phyloP scores from a whole-genome alignment of 2,888 invertebrate genomes.

The Lottia scabra region DNA sequence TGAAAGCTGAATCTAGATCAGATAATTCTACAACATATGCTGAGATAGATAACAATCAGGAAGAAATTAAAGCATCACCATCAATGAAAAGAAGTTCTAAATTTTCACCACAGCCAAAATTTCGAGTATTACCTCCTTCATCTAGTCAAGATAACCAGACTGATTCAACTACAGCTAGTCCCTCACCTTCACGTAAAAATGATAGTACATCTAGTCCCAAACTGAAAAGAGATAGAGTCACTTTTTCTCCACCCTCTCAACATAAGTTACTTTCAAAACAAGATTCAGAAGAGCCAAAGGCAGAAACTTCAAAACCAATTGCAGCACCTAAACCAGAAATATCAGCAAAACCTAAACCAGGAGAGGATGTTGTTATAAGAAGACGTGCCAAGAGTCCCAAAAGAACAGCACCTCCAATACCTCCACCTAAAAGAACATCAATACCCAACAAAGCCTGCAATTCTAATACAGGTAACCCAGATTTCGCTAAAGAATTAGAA shows the following conservation, averaged over 20 bases:
- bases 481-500: slow-evolving; percentile 55
- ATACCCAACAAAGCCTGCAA: slow-evolving; percentile 32
- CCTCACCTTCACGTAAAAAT: slow-evolving; percentile 22
- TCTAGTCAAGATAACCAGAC: slow-evolving; percentile 7
- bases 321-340: slow-evolving; percentile 6
- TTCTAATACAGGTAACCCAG: slow-evolving; percentile 34
- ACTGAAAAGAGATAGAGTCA: slow-evolving; percentile 22
- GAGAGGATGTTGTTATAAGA: slow-evolving; percentile 41
- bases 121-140: slow-evolving; percentile 24
- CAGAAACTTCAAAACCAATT: slow-evolving; percentile 8
- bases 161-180: slow-evolving; percentile 19
- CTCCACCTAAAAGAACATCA: slow-evolving; percentile 33
- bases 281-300: slow-evolving; percentile 2
- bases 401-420: slow-evolving; percentile 44
- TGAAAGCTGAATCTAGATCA: slow-evolving; percentile 9
- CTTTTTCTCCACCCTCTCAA: not conserved
- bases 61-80: slow-evolving; percentile 14
- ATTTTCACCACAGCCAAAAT: slow-evolving; percentile 26
- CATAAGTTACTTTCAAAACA: not conserved
- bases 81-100: slow-evolving; percentile 25
- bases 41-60: not conserved
- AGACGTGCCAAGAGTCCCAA: slow-evolving; percentile 56
- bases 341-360: slow-evolving; percentile 11
- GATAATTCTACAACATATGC: slow-evolving; percentile 1
- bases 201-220: slow-evolving; percentile 37